Base-by-base conservation (phyloP, 2,113 vertebrate species). In the Bostrychus sinensis region DNA sequence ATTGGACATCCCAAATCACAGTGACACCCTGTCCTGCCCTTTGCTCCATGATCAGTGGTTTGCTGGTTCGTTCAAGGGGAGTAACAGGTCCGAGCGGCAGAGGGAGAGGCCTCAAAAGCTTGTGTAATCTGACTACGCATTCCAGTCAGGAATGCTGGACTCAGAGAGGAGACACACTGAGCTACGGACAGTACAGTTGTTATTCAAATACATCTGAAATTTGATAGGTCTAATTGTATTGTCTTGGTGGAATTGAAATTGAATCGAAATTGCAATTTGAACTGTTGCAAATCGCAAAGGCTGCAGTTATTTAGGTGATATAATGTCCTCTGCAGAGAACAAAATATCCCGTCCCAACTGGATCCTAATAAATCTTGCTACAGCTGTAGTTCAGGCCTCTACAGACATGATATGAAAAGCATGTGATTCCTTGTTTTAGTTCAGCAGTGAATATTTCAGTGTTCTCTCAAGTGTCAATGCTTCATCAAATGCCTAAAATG, bases 71-170 rank as follows among this genome's bases (percentile, higher is more conserved):
- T 63, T 54, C 76, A 3, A 62, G 70, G 70, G 72, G 70, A 60
- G 26, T 38, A 10, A 37, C 66, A 75, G 65, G 68, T 80, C 78
- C 74, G 58, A 19, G 32, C 51, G 62, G 46, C 46, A 11, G 37
- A 60, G 77, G 55, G 81, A 74, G 75, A 81, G 77, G 87, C 78
- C 72, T 81, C 65, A 61, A 58, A 80, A 22, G 7, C 55, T 77
- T 63, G 36, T 84, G 75, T 84, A 80, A 84, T 74, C 78, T 72
- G 74, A 55, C 73, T 56, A 73, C 73, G 71, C 80, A 83, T 86
- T 86, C 81, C 83, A 71, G 48, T 45, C 74, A 59, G 75, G 80
- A 86, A 86, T 82, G 76, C 65, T 25, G 51, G 42, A 20, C 66
- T 72, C 14, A 38, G 36, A 75, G 43, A 66, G 43, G 62, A 82